Conservation (phyloP, 2,113 vertebrate genomes). For the Caloenas nicobarica region DNA sequence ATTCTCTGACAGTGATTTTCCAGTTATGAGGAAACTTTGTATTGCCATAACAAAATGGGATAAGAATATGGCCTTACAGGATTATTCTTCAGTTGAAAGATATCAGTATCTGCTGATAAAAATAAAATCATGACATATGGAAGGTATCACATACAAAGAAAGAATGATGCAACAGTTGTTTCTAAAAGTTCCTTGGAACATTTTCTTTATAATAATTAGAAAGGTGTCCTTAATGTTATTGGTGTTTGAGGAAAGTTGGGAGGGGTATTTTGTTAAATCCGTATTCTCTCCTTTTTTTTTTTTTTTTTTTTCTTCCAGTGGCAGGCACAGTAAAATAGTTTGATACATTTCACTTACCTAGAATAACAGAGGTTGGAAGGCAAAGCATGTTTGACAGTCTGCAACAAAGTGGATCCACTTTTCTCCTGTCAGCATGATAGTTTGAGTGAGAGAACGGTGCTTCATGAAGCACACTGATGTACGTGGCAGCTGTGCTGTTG, state of each 20-base stretch:
- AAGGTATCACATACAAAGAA: background rate
- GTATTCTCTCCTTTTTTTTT: background rate
- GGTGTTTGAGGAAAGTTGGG: background rate
- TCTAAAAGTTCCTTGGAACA: background rate
- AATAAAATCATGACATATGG: background rate
- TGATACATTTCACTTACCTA: slow-evolving; percentile 13
- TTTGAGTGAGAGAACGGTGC: background rate
- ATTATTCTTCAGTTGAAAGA: background rate
- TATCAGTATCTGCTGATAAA: background rate
- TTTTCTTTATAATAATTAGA: background rate
- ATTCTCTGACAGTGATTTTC: background rate
- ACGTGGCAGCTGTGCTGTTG: background rate
- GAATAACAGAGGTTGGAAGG: background rate
- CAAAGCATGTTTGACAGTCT: background rate
- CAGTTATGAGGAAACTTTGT: background rate
- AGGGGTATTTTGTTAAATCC: background rate
- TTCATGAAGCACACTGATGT: background rate
- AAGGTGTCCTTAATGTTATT: background rate
- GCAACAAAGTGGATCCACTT: slow-evolving; percentile 29
- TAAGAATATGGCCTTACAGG: background rate
- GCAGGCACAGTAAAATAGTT: background rate
- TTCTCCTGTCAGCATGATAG: background rate
- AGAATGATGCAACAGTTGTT: background rate
- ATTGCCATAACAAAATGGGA: background rate
- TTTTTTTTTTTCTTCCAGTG: background rate